These are phyloP conservation scores for Meiosimyza decipiens DNA, from an alignment of 2,888 invertebrate species.

Conservation along the genomic window DNA sequence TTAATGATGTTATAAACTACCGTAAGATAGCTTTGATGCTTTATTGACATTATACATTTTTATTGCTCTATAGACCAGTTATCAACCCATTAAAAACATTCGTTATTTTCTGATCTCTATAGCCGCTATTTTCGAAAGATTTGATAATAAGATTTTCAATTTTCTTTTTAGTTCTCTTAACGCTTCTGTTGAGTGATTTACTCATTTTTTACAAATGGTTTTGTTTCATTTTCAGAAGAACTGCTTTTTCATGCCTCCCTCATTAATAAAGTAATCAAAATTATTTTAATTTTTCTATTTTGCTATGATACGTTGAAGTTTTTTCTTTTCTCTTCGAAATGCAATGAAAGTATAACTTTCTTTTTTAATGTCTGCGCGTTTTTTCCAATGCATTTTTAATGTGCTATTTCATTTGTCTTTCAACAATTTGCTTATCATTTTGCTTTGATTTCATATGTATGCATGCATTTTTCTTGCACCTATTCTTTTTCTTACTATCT, in stretches of 20 bases:
- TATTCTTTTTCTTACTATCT: neutral
- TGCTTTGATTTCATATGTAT: neutral
- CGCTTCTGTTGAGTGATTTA: slow-evolving; percentile 4
- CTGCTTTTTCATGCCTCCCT: neutral
- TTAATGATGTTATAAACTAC: too few relatives aligned
- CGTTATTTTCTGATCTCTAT: too few relatives aligned
- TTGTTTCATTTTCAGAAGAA: neutral
- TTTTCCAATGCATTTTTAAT: neutral
- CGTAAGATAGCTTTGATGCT: too few relatives aligned
- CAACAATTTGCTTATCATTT: slow-evolving; percentile 20
- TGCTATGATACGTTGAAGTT: neutral
- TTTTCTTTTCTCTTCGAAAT: neutral
- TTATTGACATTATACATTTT: too few relatives aligned
- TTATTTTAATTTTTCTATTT: slow-evolving; percentile 8
- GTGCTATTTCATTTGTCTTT: neutral
- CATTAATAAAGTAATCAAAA: slow-evolving; percentile 25
- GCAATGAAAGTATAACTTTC: slow-evolving; percentile 9
- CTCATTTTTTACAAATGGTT: neutral
- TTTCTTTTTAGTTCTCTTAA: neutral
- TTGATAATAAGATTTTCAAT: neutral
- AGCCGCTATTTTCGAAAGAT: too few relatives aligned
- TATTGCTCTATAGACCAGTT: too few relatives aligned
- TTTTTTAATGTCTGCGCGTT: neutral
- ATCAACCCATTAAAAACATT: too few relatives aligned
- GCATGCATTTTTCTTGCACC: slow-evolving; percentile 2